Conservation (phyloP, 2,113 vertebrate genomes). For the Sorex araneus region DNA sequence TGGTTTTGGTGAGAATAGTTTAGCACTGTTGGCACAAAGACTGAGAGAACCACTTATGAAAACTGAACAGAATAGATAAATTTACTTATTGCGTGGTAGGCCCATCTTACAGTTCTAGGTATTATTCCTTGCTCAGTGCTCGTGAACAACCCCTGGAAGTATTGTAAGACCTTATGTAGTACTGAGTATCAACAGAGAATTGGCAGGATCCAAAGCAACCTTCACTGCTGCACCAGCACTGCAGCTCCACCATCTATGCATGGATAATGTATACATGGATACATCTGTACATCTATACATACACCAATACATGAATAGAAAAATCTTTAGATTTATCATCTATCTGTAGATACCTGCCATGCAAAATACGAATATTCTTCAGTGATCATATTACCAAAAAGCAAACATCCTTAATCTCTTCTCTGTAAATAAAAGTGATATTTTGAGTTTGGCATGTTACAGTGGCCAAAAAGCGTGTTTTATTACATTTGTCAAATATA, state of each 20-base stretch:
- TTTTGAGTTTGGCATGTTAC: background rate
- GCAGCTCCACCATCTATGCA: no score
- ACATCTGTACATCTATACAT: no score
- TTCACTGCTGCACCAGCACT: no score
- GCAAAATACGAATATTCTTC: background rate
- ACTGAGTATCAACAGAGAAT: no score
- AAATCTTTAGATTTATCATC: background rate
- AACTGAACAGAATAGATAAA: background rate
- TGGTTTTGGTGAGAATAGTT: background rate
- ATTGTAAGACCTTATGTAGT: no score
- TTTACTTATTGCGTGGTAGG: no score
- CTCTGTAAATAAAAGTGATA: background rate
- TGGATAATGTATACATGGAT: no score
- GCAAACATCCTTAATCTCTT: background rate
- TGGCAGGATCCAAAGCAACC: no score
- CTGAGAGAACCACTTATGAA: background rate
- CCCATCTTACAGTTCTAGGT: no score
- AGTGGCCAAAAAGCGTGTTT: background rate
- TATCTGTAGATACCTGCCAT: background rate
- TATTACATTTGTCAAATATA: background rate
- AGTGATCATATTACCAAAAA: background rate
- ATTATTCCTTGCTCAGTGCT: no score
- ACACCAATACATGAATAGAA: background rate
- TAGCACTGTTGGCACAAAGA: background rate
- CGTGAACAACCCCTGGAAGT: no score